phyloP scores from a whole-genome alignment of 2,113 vertebrate species.

The Hipposideros armiger region DNA sequence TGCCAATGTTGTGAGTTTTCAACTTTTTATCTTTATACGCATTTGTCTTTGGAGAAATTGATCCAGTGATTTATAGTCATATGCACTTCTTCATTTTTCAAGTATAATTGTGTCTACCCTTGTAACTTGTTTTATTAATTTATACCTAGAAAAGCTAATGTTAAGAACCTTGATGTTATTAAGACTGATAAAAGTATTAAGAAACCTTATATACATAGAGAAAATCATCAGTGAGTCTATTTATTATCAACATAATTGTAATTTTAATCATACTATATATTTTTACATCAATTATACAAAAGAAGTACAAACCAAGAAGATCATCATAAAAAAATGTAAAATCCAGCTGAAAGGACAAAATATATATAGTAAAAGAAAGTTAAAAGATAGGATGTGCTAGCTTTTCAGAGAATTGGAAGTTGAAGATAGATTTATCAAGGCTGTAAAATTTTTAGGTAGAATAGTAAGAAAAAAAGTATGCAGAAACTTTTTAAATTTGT shows the following conservation, averaged over 20 bases:
- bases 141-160: not conserved
- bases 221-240: not conserved
- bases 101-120: not conserved
- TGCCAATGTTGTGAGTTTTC: not conserved
- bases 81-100: not conserved
- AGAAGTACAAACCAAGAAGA: not conserved
- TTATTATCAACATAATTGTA: not conserved
- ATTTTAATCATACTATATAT: not conserved
- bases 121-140: not conserved
- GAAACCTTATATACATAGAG: not conserved
- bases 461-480: no score
- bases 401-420: not conserved
- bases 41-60: not conserved
- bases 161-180: not conserved
- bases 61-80: not conserved
- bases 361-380: not conserved
- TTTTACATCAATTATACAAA: not conserved
- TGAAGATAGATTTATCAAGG: not conserved
- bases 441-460: no score
- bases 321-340: not conserved
- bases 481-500: not conserved
- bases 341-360: not conserved
- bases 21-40: not conserved
- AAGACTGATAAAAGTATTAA: not conserved
- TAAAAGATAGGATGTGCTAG: not conserved